phyloP scores from a whole-genome alignment of 2,888 invertebrate species.

The Podotricha telesiphe region DNA sequence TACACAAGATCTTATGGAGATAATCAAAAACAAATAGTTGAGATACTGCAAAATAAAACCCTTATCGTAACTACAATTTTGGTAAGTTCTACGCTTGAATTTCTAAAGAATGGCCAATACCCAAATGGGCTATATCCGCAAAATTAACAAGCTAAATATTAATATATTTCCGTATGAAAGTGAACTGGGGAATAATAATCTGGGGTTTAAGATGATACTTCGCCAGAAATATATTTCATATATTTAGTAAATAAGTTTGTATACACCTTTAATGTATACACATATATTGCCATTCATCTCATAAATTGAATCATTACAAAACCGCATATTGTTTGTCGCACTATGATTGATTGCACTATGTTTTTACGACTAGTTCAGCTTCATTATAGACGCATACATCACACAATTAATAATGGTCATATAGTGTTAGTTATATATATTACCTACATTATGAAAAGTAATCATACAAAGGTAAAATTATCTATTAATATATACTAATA shows the following conservation, averaged over 20 bases:
- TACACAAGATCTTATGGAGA: slow-evolving; percentile 94
- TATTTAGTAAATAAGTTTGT: not conserved
- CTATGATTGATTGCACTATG: not conserved
- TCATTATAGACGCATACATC: not conserved
- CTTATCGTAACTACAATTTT: slow-evolving; percentile 95
- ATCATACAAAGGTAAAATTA: not conserved
- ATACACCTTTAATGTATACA: not conserved
- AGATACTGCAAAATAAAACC: slow-evolving; percentile 95
- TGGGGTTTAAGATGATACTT: not conserved
- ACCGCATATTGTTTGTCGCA: no score
- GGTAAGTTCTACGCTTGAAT: slow-evolving; percentile 82
- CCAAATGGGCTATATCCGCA: slow-evolving; percentile 20
- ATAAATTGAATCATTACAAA: not conserved
- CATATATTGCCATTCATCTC: not conserved
- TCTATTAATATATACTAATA: no score
- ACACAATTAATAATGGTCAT: not conserved
- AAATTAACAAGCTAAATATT: slow-evolving; percentile 27
- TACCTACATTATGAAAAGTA: not conserved
- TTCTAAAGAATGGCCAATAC: slow-evolving; percentile 25
- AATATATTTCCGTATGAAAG: slow-evolving; percentile 30
- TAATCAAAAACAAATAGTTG: slow-evolving; percentile 93
- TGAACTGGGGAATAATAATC: slow-evolving; percentile 28
- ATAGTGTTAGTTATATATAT: not conserved
- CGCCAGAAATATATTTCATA: not conserved
- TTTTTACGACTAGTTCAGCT: not conserved